phyloP scores from a whole-genome alignment of 2,113 vertebrate genomes.

The Cricetomys ansorgei region DNA sequence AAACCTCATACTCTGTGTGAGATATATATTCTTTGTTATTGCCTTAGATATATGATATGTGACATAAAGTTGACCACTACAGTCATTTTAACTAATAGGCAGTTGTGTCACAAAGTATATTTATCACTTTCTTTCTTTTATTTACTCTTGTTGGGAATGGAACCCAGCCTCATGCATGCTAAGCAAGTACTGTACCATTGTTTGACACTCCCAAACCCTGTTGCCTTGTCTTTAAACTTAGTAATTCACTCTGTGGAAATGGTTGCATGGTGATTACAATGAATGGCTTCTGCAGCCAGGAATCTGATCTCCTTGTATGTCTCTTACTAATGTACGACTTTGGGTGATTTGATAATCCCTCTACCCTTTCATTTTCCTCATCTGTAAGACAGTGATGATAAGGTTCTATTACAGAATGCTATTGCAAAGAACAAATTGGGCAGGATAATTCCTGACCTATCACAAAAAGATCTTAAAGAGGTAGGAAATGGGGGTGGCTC shows the following conservation, averaged over 20 bases:
- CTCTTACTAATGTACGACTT: background rate
- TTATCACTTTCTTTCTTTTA: background rate
- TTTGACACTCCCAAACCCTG: background rate
- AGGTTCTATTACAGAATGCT: background rate
- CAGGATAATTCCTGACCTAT: background rate
- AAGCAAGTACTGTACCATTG: background rate
- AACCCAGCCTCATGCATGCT: background rate
- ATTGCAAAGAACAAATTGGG: background rate
- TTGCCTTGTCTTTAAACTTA: background rate
- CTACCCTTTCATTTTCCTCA: background rate
- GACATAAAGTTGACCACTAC: conserved; percentile 6
- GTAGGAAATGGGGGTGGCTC: background rate
- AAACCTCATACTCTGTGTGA: background rate
- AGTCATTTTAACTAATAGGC: background rate
- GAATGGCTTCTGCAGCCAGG: background rate
- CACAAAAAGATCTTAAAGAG: conserved; percentile 29
- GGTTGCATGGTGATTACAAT: background rate
- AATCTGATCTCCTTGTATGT: conserved; percentile 31
- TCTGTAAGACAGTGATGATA: background rate
- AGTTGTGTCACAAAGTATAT: background rate
- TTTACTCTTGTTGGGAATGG: background rate
- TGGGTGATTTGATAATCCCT: background rate
- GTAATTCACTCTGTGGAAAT: background rate
- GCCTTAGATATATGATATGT: background rate
- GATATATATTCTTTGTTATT: background rate